These are phyloP conservation scores for Shinisaurus crocodilurus DNA, from an alignment of 2,113 vertebrate species.

Conservation along the genomic window DNA sequence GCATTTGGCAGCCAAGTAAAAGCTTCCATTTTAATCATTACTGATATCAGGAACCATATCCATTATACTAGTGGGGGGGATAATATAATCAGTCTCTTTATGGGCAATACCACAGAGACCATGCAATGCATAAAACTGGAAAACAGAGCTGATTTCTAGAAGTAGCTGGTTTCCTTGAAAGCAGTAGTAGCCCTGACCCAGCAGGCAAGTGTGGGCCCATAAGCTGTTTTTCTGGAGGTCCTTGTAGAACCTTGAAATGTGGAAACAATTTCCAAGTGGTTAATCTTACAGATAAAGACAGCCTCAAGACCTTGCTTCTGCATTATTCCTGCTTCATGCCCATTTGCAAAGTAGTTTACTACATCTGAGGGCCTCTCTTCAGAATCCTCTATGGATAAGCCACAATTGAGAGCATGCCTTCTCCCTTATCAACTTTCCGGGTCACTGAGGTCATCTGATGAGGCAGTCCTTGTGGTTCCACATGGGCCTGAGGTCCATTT, in stretches of 20 bases:
- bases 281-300: not conserved
- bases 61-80: not conserved
- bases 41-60: not conserved
- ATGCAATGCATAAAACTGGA: not conserved
- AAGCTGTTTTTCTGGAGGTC: not conserved
- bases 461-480: too few relatives aligned
- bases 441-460: too few relatives aligned
- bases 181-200: not conserved
- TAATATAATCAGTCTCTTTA: conserved; percentile 18
- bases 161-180: not conserved
- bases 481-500: too few relatives aligned
- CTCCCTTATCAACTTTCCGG: too few relatives aligned
- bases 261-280: not conserved
- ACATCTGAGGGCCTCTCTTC: not conserved
- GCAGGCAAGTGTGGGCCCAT: not conserved
- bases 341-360: not conserved
- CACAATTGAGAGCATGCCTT: not conserved
- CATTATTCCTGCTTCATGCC: not conserved
- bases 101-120: not conserved
- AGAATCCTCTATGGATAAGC: not conserved
- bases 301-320: not conserved
- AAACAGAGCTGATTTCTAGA: conserved; percentile 6
- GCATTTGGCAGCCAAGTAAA: not conserved
- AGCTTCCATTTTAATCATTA: conserved; percentile 6
- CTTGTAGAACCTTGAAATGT: conserved; percentile 22